Evolutionary conservation across 2,113 vertebrate species (phyloP), one percentile per base, ranked within the genome.

Genomic region (Hepsetus odoe): DNA sequence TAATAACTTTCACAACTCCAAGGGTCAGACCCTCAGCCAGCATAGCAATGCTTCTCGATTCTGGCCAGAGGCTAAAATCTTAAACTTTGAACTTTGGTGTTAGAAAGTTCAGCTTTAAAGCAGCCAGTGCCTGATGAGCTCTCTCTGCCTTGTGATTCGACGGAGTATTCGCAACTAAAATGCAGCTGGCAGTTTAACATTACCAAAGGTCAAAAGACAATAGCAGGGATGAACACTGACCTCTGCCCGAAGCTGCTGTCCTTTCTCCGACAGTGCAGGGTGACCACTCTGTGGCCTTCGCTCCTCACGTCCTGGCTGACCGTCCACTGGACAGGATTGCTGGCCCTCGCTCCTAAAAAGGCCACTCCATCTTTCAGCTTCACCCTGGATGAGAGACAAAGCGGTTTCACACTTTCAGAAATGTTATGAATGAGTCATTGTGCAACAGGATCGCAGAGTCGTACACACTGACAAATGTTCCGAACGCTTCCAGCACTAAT

Each of bases 311-410:
- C 94, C 85, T 95, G 92, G 40, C 88, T 93, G 87, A 98, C 87
- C 0, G 96, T 95, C 97, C 97, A 98, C 28, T 86, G 3, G 4
- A 91, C 84, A 0, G 97, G 95, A 87, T 92, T 96, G 88, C 91
- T 97, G 89, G 94, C 90, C 83, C 95, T 86, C 0, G 96, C 91
- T 0, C 93, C 91, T 1, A 94, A 68, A 72, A 98, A 87, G 0
- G 83, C 94, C 87, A 97, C 91, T 0, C 96, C 97, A n/a, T 93
- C 94, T 88, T 95, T 95, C 90, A 97, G 91, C 86, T 94, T 96
- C 6, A 95, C 95, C 92, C 97, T 98, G 84, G 44, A 24, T 32
- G 9, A 64, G 28, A 42, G 30, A 71, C 56, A 79, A 40, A 81
- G 20, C n/a, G n/a, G n/a, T n/a, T n/a, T n/a, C n/a, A 10, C 0